Evolutionary conservation across 2,888 invertebrate species (phyloP), one percentile per base, ranked within the genome.

Genomic region (Cylloceria caligata): DNA sequence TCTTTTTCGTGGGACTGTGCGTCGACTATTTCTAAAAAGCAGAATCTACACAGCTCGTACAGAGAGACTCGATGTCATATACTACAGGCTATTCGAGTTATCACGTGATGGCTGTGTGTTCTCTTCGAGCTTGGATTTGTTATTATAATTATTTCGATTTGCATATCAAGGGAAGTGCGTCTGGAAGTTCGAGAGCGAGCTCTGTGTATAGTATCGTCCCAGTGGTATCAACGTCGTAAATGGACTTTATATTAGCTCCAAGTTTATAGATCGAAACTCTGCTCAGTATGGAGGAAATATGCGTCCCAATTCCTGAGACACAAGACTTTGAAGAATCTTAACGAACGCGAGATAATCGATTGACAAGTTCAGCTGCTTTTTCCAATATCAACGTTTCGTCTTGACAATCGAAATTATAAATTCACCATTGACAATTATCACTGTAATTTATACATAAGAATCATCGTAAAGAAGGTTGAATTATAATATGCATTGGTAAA

Each of bases 111-210:
- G 83, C 75, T 81, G 85, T 87, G 87, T 89, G 88, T 84, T 84
- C 84, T 82, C 77, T 80, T 71, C 83, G 64, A 71, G 76, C 67
- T 64, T 55, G 86, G 86, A 90, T 90, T 90, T 90, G 90, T 90
- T 88, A 90, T 90, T 90, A 86, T 89, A 90, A 90, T 90, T 87
- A 87, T 83, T 84, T 71, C 84, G 84, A 89, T 89, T 89, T 88
- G 88, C 88, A 90, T 90, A 87, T 88, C 88, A 88, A 90, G 89
- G 88, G 88, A 87, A 87, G 86, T 85, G 85, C 84, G 86, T 84
- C 86, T 84, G 84, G 71, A 45, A 74, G 67, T 82, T 79, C 42
- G 64, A 69, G 73, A 81, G 74, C 30, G 27, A 27, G 24, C 13
- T 55, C 27, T 55, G 27, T 27, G 65, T 79, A 78, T 71, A 71